Percentiles rank a stretch among this genome's conserved stretches.
Evolutionary conservation across 2,113 vertebrate genomes (phyloP).

Genomic region (Saccopteryx leptura): DNA sequence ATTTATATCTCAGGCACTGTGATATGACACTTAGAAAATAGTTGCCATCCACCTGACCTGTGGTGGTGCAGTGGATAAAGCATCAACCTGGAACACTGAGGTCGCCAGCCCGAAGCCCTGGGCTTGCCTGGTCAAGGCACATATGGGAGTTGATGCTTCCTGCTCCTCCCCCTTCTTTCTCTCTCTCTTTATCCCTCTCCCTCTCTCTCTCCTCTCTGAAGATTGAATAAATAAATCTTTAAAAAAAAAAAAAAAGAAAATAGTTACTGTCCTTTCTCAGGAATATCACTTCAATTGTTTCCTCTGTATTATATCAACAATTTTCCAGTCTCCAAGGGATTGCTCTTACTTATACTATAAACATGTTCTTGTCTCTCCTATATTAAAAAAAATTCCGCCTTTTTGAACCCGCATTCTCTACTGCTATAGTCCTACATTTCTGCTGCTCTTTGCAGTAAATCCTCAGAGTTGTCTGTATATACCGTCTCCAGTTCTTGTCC

Average conservation of each 20-base stretch:
- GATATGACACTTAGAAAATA: not conserved
- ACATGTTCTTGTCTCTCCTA: not conserved
- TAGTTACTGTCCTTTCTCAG: not conserved
- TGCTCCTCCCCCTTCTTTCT: too few relatives aligned
- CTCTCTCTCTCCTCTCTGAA: too few relatives aligned
- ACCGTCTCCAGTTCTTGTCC: not conserved
- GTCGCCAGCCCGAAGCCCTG: too few relatives aligned
- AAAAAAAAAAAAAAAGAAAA: not conserved
- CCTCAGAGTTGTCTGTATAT: not conserved
- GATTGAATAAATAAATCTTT: too few relatives aligned
- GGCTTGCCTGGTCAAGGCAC: too few relatives aligned
- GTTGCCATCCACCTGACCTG: too few relatives aligned
- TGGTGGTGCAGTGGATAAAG: too few relatives aligned
- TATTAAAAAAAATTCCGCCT: not conserved
- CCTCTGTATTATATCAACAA: not conserved
- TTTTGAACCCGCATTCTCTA: not conserved
- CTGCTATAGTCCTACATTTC: not conserved
- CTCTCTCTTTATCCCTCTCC: too few relatives aligned
- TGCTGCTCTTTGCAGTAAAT: not conserved
- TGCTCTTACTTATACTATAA: not conserved
- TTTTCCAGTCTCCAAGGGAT: not conserved
- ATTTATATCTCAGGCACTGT: not conserved
- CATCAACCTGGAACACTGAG: too few relatives aligned
- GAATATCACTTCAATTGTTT: not conserved
- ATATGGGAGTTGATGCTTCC: too few relatives aligned